Percentiles rank a stretch among this genome's conserved stretches.
Conservation (phyloP, 2,113 vertebrate species). For the Percina caprodes region DNA sequence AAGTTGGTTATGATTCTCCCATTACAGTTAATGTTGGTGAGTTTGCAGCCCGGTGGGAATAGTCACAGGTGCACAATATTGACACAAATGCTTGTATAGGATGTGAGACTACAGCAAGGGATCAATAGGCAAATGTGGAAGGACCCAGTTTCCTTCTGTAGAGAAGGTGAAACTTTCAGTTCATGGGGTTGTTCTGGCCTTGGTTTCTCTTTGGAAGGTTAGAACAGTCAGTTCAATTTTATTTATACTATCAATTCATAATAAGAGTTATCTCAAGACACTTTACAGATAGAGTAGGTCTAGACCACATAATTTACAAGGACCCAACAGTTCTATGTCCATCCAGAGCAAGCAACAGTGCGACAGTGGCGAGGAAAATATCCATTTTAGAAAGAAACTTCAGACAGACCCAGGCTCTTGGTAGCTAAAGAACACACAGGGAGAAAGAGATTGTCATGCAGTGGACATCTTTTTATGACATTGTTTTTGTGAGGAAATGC, state of each 20-base stretch:
- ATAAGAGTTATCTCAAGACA: too few species aligned
- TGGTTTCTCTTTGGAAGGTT: slow-evolving; percentile 17
- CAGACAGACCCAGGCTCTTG: too few species aligned
- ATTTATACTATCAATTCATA: too few species aligned
- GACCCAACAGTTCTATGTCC: too few species aligned
- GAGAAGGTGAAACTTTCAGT: slow-evolving; percentile 22
- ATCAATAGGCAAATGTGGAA: slow-evolving; percentile 39
- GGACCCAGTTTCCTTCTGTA: slow-evolving; percentile 32
- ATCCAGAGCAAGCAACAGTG: too few species aligned
- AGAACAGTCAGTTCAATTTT: too few species aligned
- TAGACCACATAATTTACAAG: too few species aligned
- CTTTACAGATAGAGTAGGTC: too few species aligned
- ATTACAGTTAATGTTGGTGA: slow-evolving; percentile 29
- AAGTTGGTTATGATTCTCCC: slow-evolving; percentile 32
- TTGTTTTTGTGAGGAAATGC: not conserved
- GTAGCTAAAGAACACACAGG: not conserved
- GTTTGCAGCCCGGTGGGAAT: slow-evolving; percentile 65
- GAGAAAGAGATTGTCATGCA: not conserved
- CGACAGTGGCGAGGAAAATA: too few species aligned
- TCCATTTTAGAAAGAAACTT: too few species aligned
- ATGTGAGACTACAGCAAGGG: slow-evolving; percentile 48
- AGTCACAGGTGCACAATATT: slow-evolving; percentile 77
- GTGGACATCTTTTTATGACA: not conserved
- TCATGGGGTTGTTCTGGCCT: not conserved
- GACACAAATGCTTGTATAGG: slow-evolving; percentile 47